Evolutionary conservation across 2,113 vertebrate species (phyloP), one percentile per base, ranked within the genome.

Genomic region (Alligator mississippiensis): DNA sequence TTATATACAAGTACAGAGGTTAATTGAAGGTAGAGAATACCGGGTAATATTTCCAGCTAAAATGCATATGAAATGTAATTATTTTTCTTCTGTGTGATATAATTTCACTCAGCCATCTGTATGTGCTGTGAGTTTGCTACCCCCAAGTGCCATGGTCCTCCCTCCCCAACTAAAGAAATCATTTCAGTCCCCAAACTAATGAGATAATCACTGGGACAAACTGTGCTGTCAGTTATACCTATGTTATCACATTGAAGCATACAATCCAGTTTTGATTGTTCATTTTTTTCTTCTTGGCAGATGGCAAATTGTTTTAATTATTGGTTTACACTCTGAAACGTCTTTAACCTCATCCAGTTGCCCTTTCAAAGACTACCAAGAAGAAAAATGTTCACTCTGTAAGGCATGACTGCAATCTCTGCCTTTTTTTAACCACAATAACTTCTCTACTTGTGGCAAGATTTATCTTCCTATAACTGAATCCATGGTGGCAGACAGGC

Each of bases 261-360:
- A 74, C 83, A 47, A 88, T 92, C 94, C 72, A 80, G 34, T 91
- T 94, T 91, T 80, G 77, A 93, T 87, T 93, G 90, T 79, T 83
- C 85, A 21, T 21, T 93, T 95, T 87, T 91, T 64, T 79, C 77
- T 84, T 82, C 80, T 93, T 95, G 86, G 60, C 96, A 97, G 96
- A 96, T 96, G 90, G 93, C 3, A 66, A 96, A 94, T 93, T 81
- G 64, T 93, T 87, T 93, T 96, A 93, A 97, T 96, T 93, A 90
- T 28, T 82, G 55, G 83, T 95, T 94, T 87, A 85, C 86, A 89
- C 68, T 88, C 78, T 80, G 85, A 92, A 95, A 92, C 54, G 85
- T 84, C 76, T 93, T 94, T 93, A 95, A 94, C 88, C 93, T 94
- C 91, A 90, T 90, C 80, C 68, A 89, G 80, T 96, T 94, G 68